These are phyloP conservation scores for Coccyzus lansbergi DNA, from an alignment of 2,797 vertebrate species.

Conservation along the genomic window DNA sequence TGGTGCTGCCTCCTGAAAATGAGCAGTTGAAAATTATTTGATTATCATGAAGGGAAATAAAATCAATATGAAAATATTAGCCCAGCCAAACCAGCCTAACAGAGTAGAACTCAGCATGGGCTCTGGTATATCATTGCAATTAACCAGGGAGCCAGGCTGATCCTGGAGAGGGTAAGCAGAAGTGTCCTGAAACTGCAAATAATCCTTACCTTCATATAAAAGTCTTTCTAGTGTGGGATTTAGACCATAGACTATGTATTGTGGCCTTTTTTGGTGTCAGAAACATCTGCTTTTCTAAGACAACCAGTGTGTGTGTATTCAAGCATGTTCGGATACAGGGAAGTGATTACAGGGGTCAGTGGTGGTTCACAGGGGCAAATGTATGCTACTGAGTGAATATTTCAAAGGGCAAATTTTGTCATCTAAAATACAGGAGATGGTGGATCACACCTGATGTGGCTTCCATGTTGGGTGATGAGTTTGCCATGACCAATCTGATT, in stretches of 20 bases:
- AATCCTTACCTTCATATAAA: neutral
- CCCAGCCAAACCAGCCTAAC: neutral
- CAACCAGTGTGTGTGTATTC: neutral
- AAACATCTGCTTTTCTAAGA: neutral
- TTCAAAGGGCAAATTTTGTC: neutral
- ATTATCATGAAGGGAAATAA: neutral
- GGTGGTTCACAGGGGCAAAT: neutral
- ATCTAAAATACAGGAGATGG: neutral
- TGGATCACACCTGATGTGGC: neutral
- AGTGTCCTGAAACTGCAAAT: neutral
- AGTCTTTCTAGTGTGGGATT: neutral
- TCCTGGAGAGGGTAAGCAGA: neutral
- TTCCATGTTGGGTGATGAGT: neutral
- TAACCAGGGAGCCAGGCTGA: neutral
- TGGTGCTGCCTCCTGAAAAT: neutral
- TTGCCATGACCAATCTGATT: neutral
- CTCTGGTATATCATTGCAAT: neutral
- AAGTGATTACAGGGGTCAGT: neutral
- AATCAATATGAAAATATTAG: neutral
- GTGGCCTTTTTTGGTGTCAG: neutral
- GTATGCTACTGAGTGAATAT: neutral
- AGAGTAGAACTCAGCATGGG: neutral
- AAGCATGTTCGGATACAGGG: neutral
- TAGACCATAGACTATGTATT: neutral
- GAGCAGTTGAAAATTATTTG: constrained; percentile 15